Percentiles rank a stretch among this genome's conserved stretches.
Evolutionary conservation across 2,888 invertebrate genomes (phyloP).

Genomic region (Meiosimyza platycephala): DNA sequence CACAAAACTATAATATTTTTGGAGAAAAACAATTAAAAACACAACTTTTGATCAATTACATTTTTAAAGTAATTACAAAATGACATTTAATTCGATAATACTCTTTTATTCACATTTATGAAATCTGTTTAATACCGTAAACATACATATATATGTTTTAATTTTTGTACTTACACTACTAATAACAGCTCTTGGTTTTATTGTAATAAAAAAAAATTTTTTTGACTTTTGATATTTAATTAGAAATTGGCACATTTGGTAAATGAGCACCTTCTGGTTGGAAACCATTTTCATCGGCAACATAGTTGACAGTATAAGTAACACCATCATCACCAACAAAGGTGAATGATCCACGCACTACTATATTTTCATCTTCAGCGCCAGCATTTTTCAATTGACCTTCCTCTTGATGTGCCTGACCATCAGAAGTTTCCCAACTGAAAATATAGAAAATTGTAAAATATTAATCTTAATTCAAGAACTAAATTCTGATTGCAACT

Average conservation of each 20-base stretch:
- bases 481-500: constrained; percentile 47
- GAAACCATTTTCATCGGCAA: constrained; percentile 61
- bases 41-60: too few relatives aligned
- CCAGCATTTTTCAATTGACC: constrained; percentile 46
- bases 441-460: constrained; percentile 38
- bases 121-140: too few relatives aligned
- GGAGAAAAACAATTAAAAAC: too few relatives aligned
- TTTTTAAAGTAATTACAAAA: too few relatives aligned
- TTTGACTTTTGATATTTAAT: background rate
- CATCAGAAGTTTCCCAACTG: constrained; percentile 75
- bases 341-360: constrained; percentile 48
- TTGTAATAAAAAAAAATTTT: too few relatives aligned
- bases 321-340: constrained; percentile 64
- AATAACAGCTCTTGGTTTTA: too few relatives aligned
- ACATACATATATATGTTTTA: too few relatives aligned
- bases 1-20: too few relatives aligned
- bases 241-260: constrained; percentile 12
- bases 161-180: too few relatives aligned
- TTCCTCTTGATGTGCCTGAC: constrained; percentile 71
- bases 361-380: constrained; percentile 46
- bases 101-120: too few relatives aligned
- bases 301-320: constrained; percentile 67
- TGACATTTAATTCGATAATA: too few relatives aligned
- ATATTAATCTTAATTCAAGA: background rate
- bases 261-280: constrained; percentile 52